These are phyloP conservation scores for Hexactinellida sp. DNA, from an alignment of 37 sponge, comb jelly and placozoan genomes.

Conservation along the genomic window DNA sequence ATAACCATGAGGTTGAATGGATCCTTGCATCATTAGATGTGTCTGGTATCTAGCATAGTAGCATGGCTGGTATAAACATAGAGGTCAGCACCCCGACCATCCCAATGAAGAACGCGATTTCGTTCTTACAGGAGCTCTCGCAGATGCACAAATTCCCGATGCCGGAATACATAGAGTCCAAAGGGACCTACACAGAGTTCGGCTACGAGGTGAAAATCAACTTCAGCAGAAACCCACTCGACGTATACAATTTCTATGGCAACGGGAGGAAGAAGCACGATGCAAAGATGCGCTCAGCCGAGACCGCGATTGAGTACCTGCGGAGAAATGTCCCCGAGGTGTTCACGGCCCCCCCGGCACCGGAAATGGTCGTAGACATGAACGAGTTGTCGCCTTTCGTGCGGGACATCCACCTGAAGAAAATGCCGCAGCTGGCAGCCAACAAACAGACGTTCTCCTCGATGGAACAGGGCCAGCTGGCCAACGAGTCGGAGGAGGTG, in stretches of 20 bases:
- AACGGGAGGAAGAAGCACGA: constrained; percentile 39
- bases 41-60: background rate
- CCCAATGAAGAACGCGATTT: constrained; percentile 37
- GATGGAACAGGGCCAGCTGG: background rate
- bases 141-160: constrained; percentile 41
- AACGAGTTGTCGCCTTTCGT: background rate
- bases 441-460: constrained; percentile 2
- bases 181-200: constrained; percentile 33
- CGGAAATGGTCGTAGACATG: background rate
- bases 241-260: constrained; percentile 18
- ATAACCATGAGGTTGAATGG: background rate
- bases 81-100: background rate
- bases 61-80: background rate
- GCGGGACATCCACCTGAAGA: constrained; percentile 4
- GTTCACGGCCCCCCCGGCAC: background rate
- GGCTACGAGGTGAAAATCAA: constrained; percentile 35
- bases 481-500: background rate
- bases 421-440: background rate
- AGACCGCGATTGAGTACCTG: constrained; percentile 29
- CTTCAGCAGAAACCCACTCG: background rate
- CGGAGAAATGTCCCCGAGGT: background rate
- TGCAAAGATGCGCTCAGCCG: constrained; percentile 32
- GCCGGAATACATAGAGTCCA: constrained; percentile 40
- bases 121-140: constrained; percentile 39
- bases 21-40: background rate